These are phyloP conservation scores for Triops longicaudatus DNA, from an alignment of 1,140 invertebrate species.

Conservation along the genomic window DNA sequence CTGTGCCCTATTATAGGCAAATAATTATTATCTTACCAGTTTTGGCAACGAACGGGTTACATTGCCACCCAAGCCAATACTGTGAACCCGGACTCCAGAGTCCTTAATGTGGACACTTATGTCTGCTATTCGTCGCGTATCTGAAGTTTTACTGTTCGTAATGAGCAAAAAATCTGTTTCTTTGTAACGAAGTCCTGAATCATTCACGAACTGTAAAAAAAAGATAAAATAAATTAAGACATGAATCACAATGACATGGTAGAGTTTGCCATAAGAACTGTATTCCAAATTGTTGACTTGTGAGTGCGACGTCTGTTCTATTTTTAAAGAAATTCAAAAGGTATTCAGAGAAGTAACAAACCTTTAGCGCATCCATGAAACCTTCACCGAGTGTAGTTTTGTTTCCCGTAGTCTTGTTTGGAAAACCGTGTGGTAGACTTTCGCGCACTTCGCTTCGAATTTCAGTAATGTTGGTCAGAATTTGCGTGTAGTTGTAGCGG, in stretches of 20 bases:
- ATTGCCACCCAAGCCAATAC: slow-evolving; percentile 3
- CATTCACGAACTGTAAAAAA: background rate
- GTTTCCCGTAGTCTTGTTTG: background rate
- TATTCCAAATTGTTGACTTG: too few species aligned
- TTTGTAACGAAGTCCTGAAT: background rate
- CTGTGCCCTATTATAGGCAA: background rate
- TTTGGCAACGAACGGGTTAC: background rate
- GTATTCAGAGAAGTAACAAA: background rate
- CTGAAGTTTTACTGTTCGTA: background rate
- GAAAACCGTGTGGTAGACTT: background rate
- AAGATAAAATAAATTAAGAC: too few species aligned
- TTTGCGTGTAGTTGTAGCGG: background rate
- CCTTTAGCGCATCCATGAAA: background rate
- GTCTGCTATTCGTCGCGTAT: background rate
- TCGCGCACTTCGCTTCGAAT: background rate
- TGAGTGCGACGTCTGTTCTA: too few species aligned
- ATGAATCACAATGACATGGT: too few species aligned
- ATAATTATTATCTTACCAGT: background rate
- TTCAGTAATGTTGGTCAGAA: background rate
- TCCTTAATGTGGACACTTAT: background rate
- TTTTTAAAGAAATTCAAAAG: too few species aligned
- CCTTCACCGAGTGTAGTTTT: background rate
- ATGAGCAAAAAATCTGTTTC: background rate
- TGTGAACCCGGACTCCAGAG: background rate
- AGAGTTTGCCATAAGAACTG: too few species aligned